A percentile compares a stretch with the other conserved stretches of the same genome.
These are phyloP conservation scores for Ceyx cyanopectus DNA, from an alignment of 2,113 vertebrate species.

Conservation along the genomic window DNA sequence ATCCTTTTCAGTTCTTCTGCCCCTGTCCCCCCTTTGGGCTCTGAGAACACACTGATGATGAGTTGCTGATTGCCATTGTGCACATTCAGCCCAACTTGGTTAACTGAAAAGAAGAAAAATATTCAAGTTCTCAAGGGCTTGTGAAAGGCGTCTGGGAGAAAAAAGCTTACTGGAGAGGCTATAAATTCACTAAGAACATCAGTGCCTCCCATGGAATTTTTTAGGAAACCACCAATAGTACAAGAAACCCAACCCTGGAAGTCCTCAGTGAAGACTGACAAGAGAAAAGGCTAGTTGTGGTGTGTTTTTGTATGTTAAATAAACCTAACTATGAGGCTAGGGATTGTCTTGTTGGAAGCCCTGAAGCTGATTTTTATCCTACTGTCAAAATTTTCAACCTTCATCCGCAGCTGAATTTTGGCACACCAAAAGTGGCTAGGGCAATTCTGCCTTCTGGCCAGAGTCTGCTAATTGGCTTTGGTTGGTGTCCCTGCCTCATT, in stretches of 20 bases:
- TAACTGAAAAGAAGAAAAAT: background rate
- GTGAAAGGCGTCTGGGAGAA: background rate
- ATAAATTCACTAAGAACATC: background rate
- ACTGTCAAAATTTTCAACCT: slow-evolving; percentile 12
- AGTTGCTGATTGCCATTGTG: slow-evolving; percentile 3
- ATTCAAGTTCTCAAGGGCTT: background rate
- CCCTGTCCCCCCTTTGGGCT: background rate
- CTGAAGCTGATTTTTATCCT: slow-evolving; percentile 3
- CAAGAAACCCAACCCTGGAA: background rate
- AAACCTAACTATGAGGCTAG: background rate
- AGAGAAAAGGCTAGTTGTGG: background rate
- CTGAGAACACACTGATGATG: background rate
- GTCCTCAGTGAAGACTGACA: background rate
- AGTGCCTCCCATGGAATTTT: background rate
- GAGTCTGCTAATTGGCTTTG: slow-evolving; percentile 35
- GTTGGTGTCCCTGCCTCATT: background rate
- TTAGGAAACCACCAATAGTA: background rate
- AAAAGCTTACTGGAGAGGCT: background rate
- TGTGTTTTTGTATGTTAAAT: slow-evolving; percentile 22
- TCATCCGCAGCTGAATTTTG: slow-evolving; percentile 25
- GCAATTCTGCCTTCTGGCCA: slow-evolving; percentile 46
- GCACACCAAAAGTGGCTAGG: background rate
- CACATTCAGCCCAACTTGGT: background rate
- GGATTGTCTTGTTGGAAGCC: background rate
- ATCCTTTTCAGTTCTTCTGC: background rate